A percentile compares a stretch with the other conserved stretches of the same genome.
Conservation (phyloP, 2,888 invertebrate species). For the Synergus laeviventris region DNA sequence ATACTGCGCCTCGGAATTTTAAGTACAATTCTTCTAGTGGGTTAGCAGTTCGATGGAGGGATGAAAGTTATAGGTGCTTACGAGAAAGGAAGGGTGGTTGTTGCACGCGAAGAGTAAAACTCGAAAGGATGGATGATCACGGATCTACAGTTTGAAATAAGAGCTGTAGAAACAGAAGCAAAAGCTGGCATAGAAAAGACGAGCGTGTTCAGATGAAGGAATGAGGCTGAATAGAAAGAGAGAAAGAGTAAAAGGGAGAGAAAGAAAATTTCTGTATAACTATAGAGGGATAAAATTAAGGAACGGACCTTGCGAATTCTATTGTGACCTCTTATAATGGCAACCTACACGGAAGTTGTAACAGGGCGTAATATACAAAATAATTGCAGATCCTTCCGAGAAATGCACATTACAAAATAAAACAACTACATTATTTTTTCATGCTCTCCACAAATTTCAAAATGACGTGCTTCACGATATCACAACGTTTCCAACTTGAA, state of each 20-base stretch:
- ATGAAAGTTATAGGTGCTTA: constrained; percentile 27
- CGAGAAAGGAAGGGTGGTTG: constrained; percentile 9
- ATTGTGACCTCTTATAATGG: constrained; percentile 65
- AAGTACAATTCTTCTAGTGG: constrained; percentile 32
- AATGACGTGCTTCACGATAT: neutral
- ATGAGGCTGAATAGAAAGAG: constrained; percentile 3
- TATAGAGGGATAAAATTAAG: constrained; percentile 44
- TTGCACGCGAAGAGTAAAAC: constrained; percentile 53
- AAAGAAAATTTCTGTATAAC: neutral
- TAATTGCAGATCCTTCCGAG: constrained; percentile 58
- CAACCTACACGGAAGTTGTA: constrained; percentile 61
- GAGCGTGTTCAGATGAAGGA: constrained; percentile 38
- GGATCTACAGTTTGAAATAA: constrained; percentile 23
- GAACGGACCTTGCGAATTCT: constrained; percentile 55
- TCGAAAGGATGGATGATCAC: constrained; percentile 51
- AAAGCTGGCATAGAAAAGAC: constrained; percentile 51
- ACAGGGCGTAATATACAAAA: constrained; percentile 56
- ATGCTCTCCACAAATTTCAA: constrained; percentile 7
- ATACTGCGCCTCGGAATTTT: constrained; percentile 17
- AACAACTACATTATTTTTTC: neutral
- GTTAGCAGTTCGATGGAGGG: constrained; percentile 5
- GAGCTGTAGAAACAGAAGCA: constrained; percentile 48
- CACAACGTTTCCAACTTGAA: too few relatives aligned
- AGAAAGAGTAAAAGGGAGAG: too few relatives aligned
- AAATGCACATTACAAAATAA: constrained; percentile 8